Conservation (phyloP, 1,140 invertebrate species). For the Ooceraea biroi region DNA sequence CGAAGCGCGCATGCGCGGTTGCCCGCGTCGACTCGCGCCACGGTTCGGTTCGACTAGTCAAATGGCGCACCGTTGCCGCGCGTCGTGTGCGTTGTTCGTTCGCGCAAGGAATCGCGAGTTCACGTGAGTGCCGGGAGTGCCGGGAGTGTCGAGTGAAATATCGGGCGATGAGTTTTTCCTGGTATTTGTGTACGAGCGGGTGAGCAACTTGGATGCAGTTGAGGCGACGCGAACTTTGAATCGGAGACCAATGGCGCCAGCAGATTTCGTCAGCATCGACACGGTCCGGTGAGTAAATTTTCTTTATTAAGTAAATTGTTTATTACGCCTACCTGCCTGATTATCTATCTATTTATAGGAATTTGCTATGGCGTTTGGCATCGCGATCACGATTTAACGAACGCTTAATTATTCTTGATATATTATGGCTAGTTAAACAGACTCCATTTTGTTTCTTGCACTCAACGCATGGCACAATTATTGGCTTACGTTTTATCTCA, state of each 20-base stretch:
- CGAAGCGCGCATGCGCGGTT: not conserved
- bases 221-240: not conserved
- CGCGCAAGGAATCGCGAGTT: not conserved
- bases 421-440: constrained; percentile 6
- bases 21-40: constrained; percentile 29
- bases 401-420: constrained; percentile 46
- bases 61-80: not conserved
- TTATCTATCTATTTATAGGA: constrained; percentile 53
- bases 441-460: constrained; percentile 18
- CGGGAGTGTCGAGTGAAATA: not conserved
- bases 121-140: not conserved
- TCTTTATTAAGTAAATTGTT: too few species aligned
- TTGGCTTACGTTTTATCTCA: constrained; percentile 36
- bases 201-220: constrained; percentile 1
- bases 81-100: not conserved
- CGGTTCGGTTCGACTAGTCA: not conserved
- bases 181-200: not conserved
- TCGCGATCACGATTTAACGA: constrained; percentile 29
- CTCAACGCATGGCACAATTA: too few species aligned
- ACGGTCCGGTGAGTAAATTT: constrained; percentile 38
- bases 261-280: constrained; percentile 7
- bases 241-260: not conserved
- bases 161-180: constrained; percentile 34
- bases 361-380: constrained; percentile 14
- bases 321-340: constrained; percentile 30